Evolutionary conservation across 2,797 vertebrate species (phyloP), one percentile per base, ranked within the genome.

Genomic region (Sus cebifrons): DNA sequence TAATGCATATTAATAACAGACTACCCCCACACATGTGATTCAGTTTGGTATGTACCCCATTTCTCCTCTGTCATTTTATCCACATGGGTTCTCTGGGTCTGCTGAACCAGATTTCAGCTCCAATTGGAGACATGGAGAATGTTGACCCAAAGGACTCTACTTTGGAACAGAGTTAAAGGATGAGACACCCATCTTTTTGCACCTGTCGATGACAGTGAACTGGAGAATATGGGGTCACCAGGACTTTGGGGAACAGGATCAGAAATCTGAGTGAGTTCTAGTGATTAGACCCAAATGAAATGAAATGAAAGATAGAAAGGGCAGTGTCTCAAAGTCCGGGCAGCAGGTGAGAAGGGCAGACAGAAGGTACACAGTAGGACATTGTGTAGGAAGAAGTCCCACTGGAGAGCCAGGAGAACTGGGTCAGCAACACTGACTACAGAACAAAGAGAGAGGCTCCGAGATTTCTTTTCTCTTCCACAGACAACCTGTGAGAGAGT

Each of bases 1-100:
- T 94, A 96, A 97, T 97, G 97, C 91, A 88, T 67, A 78, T 91
- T 98, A 97, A 94, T 98, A 90, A 96, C 84, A 96, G 93, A 92
- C 74, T 97, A 64, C 81, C 64, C 83, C 79, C 75, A 79, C 49
- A 94, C 32, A 29, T 90, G 77, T 78, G 95, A 90, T 89, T 98
- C 74, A 62, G 56, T 95, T 89, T 96, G 84, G 95, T 95, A 86
- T 60, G 27, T 58, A 92, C 16, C 9, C 64, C 44, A 4, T 91
- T 94, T 95, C 40, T 77, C 58, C 40, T 16, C 82, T 95, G 49
- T 44, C 17, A 70, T 89, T 97, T 96, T 94, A 94, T 87, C 77
- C 77, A 71, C 62, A 68, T 86, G 89, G 82, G 7, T 65, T 94
- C 60, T 92, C 82, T 77, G 40, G 40, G 36, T 92, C 75, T 71